These are phyloP conservation scores for Leistus spinibarbis DNA, from an alignment of 2,888 invertebrate genomes.

Conservation along the genomic window DNA sequence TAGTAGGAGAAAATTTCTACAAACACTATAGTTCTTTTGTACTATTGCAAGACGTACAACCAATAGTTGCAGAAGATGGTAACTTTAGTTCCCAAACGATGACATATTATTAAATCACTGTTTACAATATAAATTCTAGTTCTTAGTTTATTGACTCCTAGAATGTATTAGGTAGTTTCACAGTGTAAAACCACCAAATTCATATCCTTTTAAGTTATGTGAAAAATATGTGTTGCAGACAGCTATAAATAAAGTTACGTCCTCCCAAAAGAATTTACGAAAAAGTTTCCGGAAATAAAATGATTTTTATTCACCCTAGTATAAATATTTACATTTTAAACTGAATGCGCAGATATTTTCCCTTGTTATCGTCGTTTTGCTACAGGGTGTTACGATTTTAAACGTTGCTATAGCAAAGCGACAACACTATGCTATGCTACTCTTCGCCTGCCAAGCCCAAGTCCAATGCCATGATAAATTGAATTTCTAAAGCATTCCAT, in stretches of 20 bases:
- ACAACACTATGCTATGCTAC: background rate
- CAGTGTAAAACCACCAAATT: background rate
- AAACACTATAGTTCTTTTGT: no score
- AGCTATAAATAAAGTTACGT: background rate
- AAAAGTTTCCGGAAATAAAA: background rate
- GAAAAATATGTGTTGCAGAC: background rate
- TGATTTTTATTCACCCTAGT: background rate
- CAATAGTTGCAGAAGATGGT: no score
- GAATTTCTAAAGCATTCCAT: slow-evolving; percentile 33
- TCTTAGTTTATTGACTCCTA: background rate
- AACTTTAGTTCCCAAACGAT: no score
- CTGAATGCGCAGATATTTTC: background rate
- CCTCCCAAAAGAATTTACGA: background rate
- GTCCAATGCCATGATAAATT: slow-evolving; percentile 28
- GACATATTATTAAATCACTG: no score
- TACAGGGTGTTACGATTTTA: background rate
- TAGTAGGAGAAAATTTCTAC: no score
- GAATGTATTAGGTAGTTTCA: background rate
- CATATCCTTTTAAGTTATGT: background rate
- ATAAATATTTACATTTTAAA: background rate
- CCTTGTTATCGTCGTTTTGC: background rate
- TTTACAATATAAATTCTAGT: background rate
- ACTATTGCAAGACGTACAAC: no score
- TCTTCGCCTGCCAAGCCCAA: background rate
- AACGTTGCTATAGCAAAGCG: background rate